A percentile compares a stretch with the other conserved stretches of the same genome.
Evolutionary conservation across 2,797 vertebrate genomes (phyloP).

Genomic region (Galagoides demidoff): DNA sequence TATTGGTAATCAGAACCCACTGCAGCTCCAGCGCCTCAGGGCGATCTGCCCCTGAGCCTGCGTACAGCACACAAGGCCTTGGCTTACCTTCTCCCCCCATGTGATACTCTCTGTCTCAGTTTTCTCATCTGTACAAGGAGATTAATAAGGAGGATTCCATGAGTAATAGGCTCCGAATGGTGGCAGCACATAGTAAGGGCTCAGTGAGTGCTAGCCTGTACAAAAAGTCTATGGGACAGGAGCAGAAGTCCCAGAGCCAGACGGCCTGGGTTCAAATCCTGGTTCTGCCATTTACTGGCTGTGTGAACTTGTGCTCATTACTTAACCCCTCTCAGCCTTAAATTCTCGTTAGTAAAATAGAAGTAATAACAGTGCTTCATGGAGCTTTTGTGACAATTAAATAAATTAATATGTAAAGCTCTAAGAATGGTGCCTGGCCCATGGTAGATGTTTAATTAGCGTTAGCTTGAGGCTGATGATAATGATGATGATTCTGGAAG

Average conservation of each 20-base stretch:
- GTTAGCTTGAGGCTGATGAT: background rate
- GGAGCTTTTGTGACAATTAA: background rate
- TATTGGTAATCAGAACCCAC: background rate
- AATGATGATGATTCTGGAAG: background rate
- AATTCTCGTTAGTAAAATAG: background rate
- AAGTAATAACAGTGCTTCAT: background rate
- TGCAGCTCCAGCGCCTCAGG: background rate
- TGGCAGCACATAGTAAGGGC: background rate
- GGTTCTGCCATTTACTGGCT: background rate
- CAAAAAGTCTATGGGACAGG: background rate
- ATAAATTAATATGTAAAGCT: background rate
- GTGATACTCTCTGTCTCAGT: background rate
- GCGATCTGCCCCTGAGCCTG: too few species aligned
- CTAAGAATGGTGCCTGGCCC: background rate
- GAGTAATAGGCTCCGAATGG: background rate
- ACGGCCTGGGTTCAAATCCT: background rate
- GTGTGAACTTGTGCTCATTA: background rate
- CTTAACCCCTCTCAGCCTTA: background rate
- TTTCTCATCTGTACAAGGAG: background rate
- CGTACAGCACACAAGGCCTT: too few species aligned
- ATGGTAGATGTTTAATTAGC: background rate
- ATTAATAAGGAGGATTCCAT: background rate
- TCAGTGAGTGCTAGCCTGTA: background rate
- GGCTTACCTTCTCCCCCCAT: too few species aligned
- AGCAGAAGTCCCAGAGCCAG: background rate